Evolutionary conservation across 1,140 invertebrate genomes (phyloP).

Genomic region (Theocolax elegans): DNA sequence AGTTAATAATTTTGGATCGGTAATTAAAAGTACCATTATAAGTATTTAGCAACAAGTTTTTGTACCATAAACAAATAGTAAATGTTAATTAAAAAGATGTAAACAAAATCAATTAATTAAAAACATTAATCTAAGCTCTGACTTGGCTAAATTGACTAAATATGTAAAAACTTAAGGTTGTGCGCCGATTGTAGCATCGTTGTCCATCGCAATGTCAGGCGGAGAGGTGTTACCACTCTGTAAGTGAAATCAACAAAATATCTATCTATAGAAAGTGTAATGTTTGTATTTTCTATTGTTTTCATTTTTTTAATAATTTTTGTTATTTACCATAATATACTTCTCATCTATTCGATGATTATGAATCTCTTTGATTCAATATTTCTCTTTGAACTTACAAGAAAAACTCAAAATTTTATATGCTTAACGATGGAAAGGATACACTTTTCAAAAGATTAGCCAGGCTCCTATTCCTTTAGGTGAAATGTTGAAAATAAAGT

Average conservation of each 20-base stretch:
- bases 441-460: constrained; percentile 42
- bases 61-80: no score
- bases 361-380: constrained; percentile 24
- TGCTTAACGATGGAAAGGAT: constrained; percentile 42
- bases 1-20: constrained; percentile 19
- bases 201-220: constrained; percentile 66
- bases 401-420: constrained; percentile 26
- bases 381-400: constrained; percentile 41
- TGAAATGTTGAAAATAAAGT: constrained; percentile 38
- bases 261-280: constrained; percentile 61
- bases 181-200: constrained; percentile 67
- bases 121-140: constrained; percentile 30
- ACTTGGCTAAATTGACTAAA: constrained; percentile 42
- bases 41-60: no score
- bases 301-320: no score
- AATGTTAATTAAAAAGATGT: no score
- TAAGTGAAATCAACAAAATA: constrained; percentile 67
- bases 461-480: constrained; percentile 35
- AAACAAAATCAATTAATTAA: constrained; percentile 12
- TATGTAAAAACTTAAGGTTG: constrained; percentile 63
- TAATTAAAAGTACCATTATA: constrained; percentile 28
- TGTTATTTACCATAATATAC: no score
- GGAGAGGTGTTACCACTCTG: constrained; percentile 66
- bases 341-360: constrained; percentile 26
- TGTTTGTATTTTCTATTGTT: constrained; percentile 40